Conservation (phyloP, 2,113 vertebrate species). For the Rhizomys pruinosus region DNA sequence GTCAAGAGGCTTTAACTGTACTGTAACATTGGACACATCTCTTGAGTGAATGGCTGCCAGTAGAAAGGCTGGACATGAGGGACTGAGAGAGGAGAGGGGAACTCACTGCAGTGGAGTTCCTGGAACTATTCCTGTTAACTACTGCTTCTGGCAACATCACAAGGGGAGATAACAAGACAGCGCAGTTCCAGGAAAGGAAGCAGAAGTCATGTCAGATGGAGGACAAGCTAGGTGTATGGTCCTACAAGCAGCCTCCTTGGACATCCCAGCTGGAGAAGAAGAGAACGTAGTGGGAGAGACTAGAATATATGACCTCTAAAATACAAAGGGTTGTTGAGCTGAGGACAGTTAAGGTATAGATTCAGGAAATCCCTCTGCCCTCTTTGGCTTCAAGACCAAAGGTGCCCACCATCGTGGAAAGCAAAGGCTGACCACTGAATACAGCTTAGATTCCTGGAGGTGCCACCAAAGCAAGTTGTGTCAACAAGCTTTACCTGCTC, state of each 20-base stretch:
- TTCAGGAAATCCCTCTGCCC: not conserved
- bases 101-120: too few species aligned
- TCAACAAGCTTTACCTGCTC: too few species aligned
- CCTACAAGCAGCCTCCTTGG: rapidly evolving
- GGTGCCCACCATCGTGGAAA: not conserved
- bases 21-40: not conserved
- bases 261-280: too few species aligned
- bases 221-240: not conserved
- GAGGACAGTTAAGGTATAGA: not conserved
- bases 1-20: not conserved
- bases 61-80: not conserved
- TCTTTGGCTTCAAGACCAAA: not conserved
- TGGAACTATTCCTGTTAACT: not conserved
- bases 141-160: not conserved
- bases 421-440: not conserved
- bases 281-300: too few species aligned
- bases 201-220: not conserved
- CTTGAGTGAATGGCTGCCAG: not conserved
- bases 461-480: not conserved
- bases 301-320: not conserved
- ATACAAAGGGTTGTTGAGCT: not conserved
- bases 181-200: not conserved
- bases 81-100: not conserved
- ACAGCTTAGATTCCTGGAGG: not conserved
- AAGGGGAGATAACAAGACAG: not conserved